Evolutionary conservation across 2,797 vertebrate species (phyloP).

Genomic region (Microctenopoma steveboyesi): DNA sequence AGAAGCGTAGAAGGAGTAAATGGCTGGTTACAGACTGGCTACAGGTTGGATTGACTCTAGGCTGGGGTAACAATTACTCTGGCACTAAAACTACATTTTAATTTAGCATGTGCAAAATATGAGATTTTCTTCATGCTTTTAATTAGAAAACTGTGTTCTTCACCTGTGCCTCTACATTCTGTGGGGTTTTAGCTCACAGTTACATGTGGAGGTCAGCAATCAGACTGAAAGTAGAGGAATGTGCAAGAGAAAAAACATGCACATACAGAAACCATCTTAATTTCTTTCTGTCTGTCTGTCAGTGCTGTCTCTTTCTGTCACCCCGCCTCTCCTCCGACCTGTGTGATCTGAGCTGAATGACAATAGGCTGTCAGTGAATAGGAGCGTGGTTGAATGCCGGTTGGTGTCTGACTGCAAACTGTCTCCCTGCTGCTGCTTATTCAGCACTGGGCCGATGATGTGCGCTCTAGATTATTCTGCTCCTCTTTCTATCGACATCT

Average conservation of each 20-base stretch:
- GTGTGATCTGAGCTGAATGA: slow-evolving; percentile 53
- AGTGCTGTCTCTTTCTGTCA: neutral
- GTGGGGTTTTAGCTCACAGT: slow-evolving; percentile 16
- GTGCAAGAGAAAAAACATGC: neutral
- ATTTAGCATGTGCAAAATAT: neutral
- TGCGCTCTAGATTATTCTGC: slow-evolving; percentile 43
- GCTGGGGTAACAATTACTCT: too few relatives aligned
- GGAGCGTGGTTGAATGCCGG: slow-evolving; percentile 38
- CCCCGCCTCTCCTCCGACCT: slow-evolving; percentile 23
- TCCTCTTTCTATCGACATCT: slow-evolving; percentile 23
- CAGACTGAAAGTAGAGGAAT: slow-evolving; percentile 8
- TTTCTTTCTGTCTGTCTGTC: neutral
- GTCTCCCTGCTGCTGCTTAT: slow-evolving; percentile 48
- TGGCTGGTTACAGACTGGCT: neutral
- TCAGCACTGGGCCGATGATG: slow-evolving; percentile 52
- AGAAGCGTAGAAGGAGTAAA: neutral
- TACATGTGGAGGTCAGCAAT: slow-evolving; percentile 11
- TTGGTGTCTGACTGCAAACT: slow-evolving; percentile 35
- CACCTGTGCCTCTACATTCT: slow-evolving; percentile 11
- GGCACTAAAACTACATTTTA: neutral
- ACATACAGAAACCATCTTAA: neutral
- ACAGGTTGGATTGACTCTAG: too few relatives aligned
- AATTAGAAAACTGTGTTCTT: neutral
- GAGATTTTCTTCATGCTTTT: neutral
- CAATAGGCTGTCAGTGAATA: slow-evolving; percentile 43